These are phyloP conservation scores for Lysiphlebus fabarum DNA, from an alignment of 1,140 invertebrate species.

Conservation along the genomic window DNA sequence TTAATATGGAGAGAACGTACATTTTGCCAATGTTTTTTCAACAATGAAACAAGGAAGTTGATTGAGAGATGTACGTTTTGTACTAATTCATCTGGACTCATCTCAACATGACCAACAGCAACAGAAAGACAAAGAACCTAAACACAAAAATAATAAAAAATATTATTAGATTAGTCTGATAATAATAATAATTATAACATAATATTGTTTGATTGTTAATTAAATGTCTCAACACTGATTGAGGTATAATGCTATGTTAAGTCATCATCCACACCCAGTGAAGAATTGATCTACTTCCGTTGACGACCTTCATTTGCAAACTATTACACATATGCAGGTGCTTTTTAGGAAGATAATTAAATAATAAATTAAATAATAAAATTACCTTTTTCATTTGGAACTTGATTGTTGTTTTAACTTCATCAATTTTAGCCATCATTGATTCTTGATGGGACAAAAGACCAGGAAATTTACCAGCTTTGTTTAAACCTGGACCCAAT, in stretches of 20 bases:
- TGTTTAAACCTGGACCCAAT: constrained; percentile 97
- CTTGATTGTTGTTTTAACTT: constrained; percentile 98
- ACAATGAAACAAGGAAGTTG: constrained; percentile 97
- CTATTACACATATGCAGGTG: constrained; percentile 36
- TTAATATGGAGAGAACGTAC: constrained; percentile 98
- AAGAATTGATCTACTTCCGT: constrained; percentile 48
- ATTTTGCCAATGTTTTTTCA: constrained; percentile 99
- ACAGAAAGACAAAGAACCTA: constrained; percentile 96
- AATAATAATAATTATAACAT: too few relatives aligned
- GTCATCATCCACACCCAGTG: constrained; percentile 44
- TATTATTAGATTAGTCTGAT: constrained; percentile 7
- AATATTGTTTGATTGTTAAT: not conserved
- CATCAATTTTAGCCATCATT: constrained; percentile 94
- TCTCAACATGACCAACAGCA: constrained; percentile 96
- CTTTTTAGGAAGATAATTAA: constrained; percentile 41
- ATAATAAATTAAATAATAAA: constrained; percentile 20
- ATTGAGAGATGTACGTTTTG: constrained; percentile 95
- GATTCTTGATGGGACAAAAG: constrained; percentile 95
- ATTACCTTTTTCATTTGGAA: constrained; percentile 99
- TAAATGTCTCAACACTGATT: constrained; percentile 47
- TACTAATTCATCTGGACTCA: constrained; percentile 92
- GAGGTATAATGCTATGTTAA: constrained; percentile 36
- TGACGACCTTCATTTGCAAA: constrained; percentile 39
- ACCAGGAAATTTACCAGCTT: constrained; percentile 99
- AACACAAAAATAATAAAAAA: constrained; percentile 24